phyloP scores from a whole-genome alignment of 2,797 vertebrate genomes.

The Rhinophrynus dorsalis region DNA sequence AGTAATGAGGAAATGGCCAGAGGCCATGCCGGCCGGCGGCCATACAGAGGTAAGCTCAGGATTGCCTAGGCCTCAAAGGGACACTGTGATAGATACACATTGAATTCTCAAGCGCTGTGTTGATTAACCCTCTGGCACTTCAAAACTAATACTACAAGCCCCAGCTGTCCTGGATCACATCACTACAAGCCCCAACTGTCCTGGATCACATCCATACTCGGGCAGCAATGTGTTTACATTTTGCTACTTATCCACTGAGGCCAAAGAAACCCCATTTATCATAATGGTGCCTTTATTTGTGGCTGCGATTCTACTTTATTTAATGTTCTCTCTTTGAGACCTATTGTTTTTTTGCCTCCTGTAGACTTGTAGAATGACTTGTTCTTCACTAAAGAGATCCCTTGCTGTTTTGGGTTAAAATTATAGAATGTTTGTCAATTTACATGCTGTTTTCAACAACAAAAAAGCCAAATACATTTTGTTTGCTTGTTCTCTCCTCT shows the following conservation, averaged over 20 bases:
- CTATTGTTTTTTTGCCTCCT: constrained; percentile 7
- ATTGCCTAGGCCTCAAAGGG: too few relatives aligned
- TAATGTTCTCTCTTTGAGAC: constrained; percentile 22
- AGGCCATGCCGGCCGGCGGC: too few relatives aligned
- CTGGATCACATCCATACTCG: too few relatives aligned
- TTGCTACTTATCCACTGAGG: not conserved
- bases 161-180: too few relatives aligned
- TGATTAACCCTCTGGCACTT: too few relatives aligned
- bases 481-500: not conserved
- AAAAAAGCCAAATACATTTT: not conserved
- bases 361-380: constrained; percentile 10
- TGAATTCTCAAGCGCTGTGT: too few relatives aligned
- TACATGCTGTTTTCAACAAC: constrained; percentile 10
- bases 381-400: constrained; percentile 18
- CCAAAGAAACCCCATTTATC: constrained; percentile 3
- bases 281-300: constrained; percentile 1
- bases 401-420: constrained; percentile 34
- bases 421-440: constrained; percentile 23
- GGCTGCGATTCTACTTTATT: not conserved
- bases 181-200: too few relatives aligned
- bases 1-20: too few relatives aligned
- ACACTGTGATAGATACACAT: too few relatives aligned
- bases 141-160: too few relatives aligned
- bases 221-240: too few relatives aligned
- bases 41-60: too few relatives aligned